A percentile compares a stretch with the other conserved stretches of the same genome.
These are phyloP conservation scores for Encarsia formosa DNA, from an alignment of 2,888 invertebrate species.

Conservation along the genomic window DNA sequence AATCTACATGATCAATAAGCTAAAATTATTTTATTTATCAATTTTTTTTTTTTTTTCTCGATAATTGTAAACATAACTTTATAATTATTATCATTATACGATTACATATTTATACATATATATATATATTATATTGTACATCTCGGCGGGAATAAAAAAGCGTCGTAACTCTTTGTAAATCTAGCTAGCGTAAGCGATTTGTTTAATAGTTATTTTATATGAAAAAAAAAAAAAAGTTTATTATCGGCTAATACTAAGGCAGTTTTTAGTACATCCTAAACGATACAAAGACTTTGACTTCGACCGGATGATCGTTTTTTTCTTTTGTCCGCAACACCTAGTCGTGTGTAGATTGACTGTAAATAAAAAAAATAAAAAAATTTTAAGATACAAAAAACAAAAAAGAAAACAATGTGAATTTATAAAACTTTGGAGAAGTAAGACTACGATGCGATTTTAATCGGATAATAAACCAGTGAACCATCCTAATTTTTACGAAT, in stretches of 20 bases:
- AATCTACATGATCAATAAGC: too few species aligned
- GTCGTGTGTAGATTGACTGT: constrained; percentile 33
- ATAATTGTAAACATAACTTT: not conserved
- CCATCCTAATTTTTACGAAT: constrained; percentile 9
- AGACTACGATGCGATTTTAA: constrained; percentile 5
- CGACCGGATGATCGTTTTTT: constrained; percentile 15
- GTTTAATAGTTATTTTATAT: constrained; percentile 30
- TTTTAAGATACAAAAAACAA: constrained; percentile 23
- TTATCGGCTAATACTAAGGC: constrained; percentile 16
- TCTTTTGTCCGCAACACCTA: constrained; percentile 20
- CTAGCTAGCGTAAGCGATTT: constrained; percentile 32
- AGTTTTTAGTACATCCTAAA: constrained; percentile 15
- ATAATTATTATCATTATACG: not conserved
- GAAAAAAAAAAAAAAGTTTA: constrained; percentile 20
- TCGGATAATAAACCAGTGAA: not conserved
- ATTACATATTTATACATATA: too few species aligned
- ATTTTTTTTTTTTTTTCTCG: not conserved
- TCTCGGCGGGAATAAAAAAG: constrained; percentile 15
- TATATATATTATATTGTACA: constrained; percentile 7
- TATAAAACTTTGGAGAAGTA: constrained; percentile 12
- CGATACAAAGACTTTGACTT: constrained; percentile 22
- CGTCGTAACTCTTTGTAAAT: constrained; percentile 37
- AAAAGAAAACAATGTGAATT: not conserved
- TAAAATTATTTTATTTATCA: too few species aligned
- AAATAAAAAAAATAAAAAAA: constrained; percentile 32